Evolutionary conservation across 1,140 invertebrate genomes (phyloP).

Genomic region (Ceratosolen solmsi): DNA sequence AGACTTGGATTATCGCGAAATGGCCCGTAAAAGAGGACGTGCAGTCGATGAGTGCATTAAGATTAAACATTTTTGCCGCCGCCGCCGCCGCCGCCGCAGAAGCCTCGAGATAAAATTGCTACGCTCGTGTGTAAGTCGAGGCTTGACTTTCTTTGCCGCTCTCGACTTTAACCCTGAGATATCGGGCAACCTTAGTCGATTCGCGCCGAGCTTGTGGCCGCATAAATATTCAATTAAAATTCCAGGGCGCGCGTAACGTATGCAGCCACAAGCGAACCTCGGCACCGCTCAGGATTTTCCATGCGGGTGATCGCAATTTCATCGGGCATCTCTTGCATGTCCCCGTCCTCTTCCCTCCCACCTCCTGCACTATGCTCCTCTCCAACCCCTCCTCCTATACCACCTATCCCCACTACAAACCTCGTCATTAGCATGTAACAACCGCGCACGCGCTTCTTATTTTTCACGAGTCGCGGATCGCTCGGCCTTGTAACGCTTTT

Average conservation of each 20-base stretch:
- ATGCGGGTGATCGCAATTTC: constrained; percentile 1
- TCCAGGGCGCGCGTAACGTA: neutral
- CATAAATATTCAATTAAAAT: constrained; percentile 29
- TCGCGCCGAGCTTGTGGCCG: neutral
- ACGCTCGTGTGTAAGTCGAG: neutral
- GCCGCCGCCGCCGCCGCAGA: neutral
- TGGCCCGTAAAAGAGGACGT: too few species aligned
- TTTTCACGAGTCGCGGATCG: constrained; percentile 13
- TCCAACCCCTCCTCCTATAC: neutral
- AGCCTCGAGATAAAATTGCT: constrained; percentile 6
- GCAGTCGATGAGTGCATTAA: neutral
- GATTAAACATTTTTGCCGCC: neutral
- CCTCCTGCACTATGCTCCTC: neutral
- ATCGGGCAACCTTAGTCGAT: neutral
- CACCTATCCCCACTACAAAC: neutral
- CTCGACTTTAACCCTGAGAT: constrained; percentile 16
- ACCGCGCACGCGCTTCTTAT: too few species aligned
- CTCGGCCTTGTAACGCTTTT: constrained; percentile 53
- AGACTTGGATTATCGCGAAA: too few species aligned
- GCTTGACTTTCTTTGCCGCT: neutral
- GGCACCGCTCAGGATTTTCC: neutral
- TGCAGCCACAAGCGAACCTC: neutral
- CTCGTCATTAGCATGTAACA: neutral
- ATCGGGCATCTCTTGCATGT: too few species aligned
- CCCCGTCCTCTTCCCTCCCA: neutral